Percentiles rank a stretch among this genome's conserved stretches.
These are phyloP conservation scores for Paracentrotus lividus DNA, from an alignment of 53 echinoderm and acorn worm genomes.

Conservation along the genomic window DNA sequence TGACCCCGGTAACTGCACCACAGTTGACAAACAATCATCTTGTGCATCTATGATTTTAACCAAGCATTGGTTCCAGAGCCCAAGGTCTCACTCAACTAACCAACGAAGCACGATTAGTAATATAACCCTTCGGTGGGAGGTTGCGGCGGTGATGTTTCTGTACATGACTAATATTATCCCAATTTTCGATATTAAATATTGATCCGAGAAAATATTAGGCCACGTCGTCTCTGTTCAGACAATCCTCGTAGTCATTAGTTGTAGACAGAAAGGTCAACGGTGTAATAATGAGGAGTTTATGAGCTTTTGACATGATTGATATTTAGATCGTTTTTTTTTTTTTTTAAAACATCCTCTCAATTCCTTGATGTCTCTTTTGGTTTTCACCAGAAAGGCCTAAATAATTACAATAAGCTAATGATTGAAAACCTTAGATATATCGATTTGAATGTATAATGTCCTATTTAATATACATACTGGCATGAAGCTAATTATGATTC, in stretches of 20 bases:
- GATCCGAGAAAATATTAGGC: not conserved
- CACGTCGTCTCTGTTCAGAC: constrained; percentile 43
- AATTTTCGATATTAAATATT: constrained; percentile 39
- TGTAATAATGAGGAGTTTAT: constrained; percentile 33
- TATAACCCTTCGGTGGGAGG: not conserved
- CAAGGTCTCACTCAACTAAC: constrained; percentile 1
- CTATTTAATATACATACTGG: not conserved
- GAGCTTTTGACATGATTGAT: constrained; percentile 10
- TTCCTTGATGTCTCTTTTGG: not conserved
- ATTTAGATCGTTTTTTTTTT: not conserved
- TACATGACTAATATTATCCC: constrained; percentile 9
- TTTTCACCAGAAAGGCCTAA: not conserved
- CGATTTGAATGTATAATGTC: not conserved
- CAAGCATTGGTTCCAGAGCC: not conserved
- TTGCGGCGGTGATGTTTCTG: not conserved
- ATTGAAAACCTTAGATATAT: not conserved
- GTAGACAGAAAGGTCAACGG: not conserved
- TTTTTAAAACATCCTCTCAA: not conserved
- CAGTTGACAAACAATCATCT: not conserved
- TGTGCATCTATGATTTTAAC: constrained; percentile 22
- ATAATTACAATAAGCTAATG: not conserved
- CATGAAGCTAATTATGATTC: not conserved
- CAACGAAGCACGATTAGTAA: not conserved
- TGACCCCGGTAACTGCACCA: constrained; percentile 28
- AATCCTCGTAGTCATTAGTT: not conserved